Evolutionary conservation across 2,888 invertebrate species (phyloP), one percentile per base, ranked within the genome.

Genomic region (Bedellia somnulentella): DNA sequence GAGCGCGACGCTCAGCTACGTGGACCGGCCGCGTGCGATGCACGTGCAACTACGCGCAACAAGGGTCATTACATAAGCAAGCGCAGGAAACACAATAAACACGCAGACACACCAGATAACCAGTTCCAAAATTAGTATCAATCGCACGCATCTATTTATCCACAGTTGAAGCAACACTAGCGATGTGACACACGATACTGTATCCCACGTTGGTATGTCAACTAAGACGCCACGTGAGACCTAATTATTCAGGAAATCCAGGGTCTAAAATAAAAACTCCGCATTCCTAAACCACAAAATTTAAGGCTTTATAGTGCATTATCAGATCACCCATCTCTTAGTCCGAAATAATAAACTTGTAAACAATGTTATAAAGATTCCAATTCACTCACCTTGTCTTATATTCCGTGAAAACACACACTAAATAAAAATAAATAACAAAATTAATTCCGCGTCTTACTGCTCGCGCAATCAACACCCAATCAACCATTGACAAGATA

Each of bases 71-170:
- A 73, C 57, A 62, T 73, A 73, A 73, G 42, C 35, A 34, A 36
- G 43, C 42, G 47, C 44, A 47, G 46, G 43, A 50, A 47, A 43
- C 46, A 50, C 46, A 51, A 57, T 51, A 52, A 46, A 52, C 47
- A 46, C 46, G 45, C 46, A 46, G 52, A 47, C 44, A 56, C 54
- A 49, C 56, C 6, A 26, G 14, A 6, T 12, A 21, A 63, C 61
- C 55, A 54, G 58, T 62, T 71, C 73, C 73, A 70, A 70, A 63
- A 61, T 63, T 75, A 75, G 73, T 61, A 62, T 58, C 61, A 66
- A 61, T 13, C 18, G 21, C 21, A 22, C 16, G 22, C 23, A 16
- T 10, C 21, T 15, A 16, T 21, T 22, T 22, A 25, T 31, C 31
- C 31, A 29, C 25, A 28, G 31, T 31, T 29, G 30, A 25, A 14